Evolutionary conservation across 2,797 vertebrate genomes (phyloP).

Genomic region (Scomberomorus guttatus): DNA sequence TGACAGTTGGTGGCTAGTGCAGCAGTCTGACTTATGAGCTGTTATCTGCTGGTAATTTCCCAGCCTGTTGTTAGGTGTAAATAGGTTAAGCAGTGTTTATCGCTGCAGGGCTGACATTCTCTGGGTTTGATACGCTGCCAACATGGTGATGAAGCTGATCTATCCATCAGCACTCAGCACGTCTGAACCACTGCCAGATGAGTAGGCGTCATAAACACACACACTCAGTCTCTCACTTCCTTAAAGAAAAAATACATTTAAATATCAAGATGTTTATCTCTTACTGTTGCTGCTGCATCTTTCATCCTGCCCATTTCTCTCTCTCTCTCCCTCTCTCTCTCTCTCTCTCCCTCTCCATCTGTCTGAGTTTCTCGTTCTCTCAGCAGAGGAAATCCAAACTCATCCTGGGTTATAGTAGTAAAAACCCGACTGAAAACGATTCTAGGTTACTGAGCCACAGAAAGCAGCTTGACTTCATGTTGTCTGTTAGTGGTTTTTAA

Average conservation of each 20-base stretch:
- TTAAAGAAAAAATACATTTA: neutral
- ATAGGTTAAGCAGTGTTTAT: conserved; percentile 66
- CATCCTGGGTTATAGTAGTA: neutral
- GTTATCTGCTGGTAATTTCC: conserved; percentile 44
- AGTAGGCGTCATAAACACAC: neutral
- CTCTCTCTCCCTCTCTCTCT: no score
- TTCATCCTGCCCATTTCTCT: neutral
- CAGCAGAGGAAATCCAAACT: neutral
- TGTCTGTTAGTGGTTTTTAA: conserved; percentile 49
- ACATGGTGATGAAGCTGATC: conserved; percentile 41
- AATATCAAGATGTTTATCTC: neutral
- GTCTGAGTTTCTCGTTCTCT: neutral
- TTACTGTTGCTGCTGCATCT: neutral
- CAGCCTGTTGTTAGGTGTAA: conserved; percentile 46
- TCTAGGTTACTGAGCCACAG: conserved; percentile 23
- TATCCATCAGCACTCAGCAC: conserved; percentile 38
- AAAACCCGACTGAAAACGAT: neutral
- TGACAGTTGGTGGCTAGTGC: conserved; percentile 2
- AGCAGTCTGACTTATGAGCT: conserved; percentile 39
- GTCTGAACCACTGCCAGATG: conserved; percentile 14
- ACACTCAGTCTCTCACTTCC: neutral
- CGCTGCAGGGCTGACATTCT: conserved; percentile 27
- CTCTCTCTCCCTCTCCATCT: neutral
- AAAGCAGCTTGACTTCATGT: neutral
- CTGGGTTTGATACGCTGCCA: conserved; percentile 44